Conservation (phyloP, 2,888 invertebrate species). For the Griposia aprilina region DNA sequence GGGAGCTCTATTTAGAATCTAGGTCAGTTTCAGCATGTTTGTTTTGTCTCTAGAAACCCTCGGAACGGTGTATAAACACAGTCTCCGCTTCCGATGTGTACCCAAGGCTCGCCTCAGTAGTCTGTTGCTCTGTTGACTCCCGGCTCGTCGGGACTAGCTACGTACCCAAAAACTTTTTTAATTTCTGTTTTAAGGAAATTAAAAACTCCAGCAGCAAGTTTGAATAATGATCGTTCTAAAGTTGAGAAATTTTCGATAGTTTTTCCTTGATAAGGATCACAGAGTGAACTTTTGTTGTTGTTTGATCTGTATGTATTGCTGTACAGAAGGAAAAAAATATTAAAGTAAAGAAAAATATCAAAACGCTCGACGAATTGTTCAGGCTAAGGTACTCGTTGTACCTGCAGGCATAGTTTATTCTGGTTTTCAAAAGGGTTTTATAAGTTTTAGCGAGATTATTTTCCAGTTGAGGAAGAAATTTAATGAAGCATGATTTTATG, state of each 20-base stretch:
- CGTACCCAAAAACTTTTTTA: slow-evolving; percentile 10
- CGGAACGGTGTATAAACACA: slow-evolving; percentile 7
- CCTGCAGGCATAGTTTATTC: background rate
- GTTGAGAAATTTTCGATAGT: slow-evolving; percentile 15
- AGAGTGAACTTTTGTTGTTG: slow-evolving; percentile 8
- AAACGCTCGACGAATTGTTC: background rate
- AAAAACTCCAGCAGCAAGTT: slow-evolving; percentile 39
- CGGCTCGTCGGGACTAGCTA: background rate
- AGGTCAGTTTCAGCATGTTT: slow-evolving; percentile 31
- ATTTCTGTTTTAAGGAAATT: slow-evolving; percentile 40
- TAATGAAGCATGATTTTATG: background rate
- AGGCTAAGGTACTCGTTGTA: background rate
- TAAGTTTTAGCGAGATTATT: background rate
- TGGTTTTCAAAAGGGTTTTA: background rate
- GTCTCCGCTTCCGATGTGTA: slow-evolving; percentile 6
- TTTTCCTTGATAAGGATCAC: slow-evolving; percentile 34
- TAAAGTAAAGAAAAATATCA: background rate
- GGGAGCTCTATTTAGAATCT: slow-evolving; percentile 21
- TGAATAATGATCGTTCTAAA: slow-evolving; percentile 42
- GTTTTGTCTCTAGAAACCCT: slow-evolving; percentile 13
- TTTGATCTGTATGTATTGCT: background rate
- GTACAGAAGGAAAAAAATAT: background rate
- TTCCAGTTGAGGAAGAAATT: background rate
- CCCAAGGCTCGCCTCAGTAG: background rate
- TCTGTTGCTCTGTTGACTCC: slow-evolving; percentile 21